A percentile compares a stretch with the other conserved stretches of the same genome.
phyloP scores from a whole-genome alignment of 2,113 vertebrate genomes.

The Leptobrachium ailaonicum region DNA sequence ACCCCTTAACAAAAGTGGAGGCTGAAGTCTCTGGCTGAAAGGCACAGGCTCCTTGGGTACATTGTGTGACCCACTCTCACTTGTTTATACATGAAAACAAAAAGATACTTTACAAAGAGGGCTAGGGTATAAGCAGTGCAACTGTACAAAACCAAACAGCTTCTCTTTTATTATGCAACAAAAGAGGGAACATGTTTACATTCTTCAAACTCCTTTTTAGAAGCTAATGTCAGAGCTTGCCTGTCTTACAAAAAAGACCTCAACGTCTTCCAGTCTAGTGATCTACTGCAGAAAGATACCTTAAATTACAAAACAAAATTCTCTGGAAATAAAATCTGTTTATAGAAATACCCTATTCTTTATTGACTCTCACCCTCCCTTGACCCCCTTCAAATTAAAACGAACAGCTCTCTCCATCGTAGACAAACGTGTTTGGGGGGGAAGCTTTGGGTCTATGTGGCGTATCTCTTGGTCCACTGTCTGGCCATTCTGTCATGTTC shows the following conservation, averaged over 20 bases:
- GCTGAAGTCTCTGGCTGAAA: neutral
- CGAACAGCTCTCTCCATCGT: conserved; percentile 79
- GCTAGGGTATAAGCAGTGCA: conserved; percentile 60
- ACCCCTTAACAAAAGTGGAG: no score
- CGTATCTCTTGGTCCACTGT: conserved; percentile 96
- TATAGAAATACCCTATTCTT: conserved; percentile 90
- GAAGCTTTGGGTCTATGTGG: conserved; percentile 75
- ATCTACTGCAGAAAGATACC: conserved; percentile 88
- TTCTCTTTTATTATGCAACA: conserved; percentile 66
- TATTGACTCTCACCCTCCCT: conserved; percentile 71
- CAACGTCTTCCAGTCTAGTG: conserved; percentile 72
- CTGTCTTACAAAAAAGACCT: conserved; percentile 64
- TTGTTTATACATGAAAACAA: conserved; percentile 61
- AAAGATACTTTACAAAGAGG: conserved; percentile 65
- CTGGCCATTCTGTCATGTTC: conserved; percentile 96
- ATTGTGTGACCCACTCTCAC: conserved; percentile 17
- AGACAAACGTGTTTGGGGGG: conserved; percentile 61
- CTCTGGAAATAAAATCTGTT: conserved; percentile 92
- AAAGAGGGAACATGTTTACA: conserved; percentile 65
- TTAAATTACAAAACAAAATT: conserved; percentile 91
- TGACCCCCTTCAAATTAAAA: conserved; percentile 66
- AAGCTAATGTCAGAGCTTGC: conserved; percentile 72
- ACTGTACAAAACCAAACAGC: conserved; percentile 72
- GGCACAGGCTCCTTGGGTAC: conserved; percentile 1
- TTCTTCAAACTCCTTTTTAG: conserved; percentile 65